A percentile compares a stretch with the other conserved stretches of the same genome.
Conservation (phyloP, 2,888 invertebrate species). For the Subacronicta megacephala region DNA sequence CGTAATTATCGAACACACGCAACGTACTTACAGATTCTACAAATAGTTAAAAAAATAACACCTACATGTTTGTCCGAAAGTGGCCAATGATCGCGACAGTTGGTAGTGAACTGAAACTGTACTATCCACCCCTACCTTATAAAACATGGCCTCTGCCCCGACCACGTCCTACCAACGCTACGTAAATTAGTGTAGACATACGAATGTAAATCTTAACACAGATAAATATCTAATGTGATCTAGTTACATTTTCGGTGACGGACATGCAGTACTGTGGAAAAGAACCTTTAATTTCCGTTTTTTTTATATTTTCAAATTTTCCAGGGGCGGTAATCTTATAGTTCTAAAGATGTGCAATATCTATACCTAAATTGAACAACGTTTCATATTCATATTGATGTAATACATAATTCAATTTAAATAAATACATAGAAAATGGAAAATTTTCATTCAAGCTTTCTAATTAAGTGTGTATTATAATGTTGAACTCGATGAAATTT, state of each 20-base stretch:
- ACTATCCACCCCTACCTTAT: slow-evolving; percentile 72
- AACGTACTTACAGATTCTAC: neutral
- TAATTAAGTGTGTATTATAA: no score
- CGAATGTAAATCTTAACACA: slow-evolving; percentile 23
- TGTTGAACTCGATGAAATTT: no score
- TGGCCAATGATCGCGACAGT: slow-evolving; percentile 66
- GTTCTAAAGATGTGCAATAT: no score
- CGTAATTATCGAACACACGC: slow-evolving; percentile 9
- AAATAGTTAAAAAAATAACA: slow-evolving; percentile 43
- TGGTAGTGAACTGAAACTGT: slow-evolving; percentile 68
- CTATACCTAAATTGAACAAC: neutral
- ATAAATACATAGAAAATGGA: neutral
- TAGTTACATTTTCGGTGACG: slow-evolving; percentile 12
- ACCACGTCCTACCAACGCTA: slow-evolving; percentile 64
- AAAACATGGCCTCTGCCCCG: slow-evolving; percentile 62
- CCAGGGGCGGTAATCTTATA: no score
- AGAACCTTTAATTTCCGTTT: neutral
- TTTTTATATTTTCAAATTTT: neutral
- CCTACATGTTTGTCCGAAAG: slow-evolving; percentile 67
- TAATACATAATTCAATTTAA: no score
- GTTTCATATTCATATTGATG: no score
- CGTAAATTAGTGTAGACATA: slow-evolving; percentile 39
- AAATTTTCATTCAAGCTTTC: neutral
- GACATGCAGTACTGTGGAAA: neutral
- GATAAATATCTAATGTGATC: slow-evolving; percentile 3